Conservation (phyloP, 2,888 invertebrate species). For the Synanthedon formicaeformis region DNA sequence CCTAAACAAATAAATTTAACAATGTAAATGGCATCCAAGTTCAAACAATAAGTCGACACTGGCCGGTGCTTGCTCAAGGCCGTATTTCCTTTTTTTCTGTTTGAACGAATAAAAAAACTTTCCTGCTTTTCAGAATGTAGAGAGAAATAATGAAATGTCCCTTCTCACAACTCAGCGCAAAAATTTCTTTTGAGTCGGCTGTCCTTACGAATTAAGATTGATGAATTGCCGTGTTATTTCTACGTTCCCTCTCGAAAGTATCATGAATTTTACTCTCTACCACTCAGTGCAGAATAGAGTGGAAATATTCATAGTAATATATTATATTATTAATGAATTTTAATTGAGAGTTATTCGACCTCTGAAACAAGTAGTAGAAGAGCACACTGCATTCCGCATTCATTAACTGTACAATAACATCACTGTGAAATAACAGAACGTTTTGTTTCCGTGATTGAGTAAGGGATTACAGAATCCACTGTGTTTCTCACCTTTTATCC, state of each 20-base stretch:
- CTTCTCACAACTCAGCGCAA: conserved; percentile 22
- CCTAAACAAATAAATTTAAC: not conserved
- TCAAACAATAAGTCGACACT: not conserved
- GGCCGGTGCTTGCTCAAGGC: not conserved
- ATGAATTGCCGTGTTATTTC: conserved; percentile 17
- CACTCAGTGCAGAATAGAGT: too few relatives aligned
- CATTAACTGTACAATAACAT: too few relatives aligned
- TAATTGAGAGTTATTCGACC: too few relatives aligned
- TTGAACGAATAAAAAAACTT: not conserved
- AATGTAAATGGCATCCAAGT: not conserved
- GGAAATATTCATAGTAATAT: too few relatives aligned
- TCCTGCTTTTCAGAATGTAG: conserved; percentile 10
- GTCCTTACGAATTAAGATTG: conserved; percentile 47
- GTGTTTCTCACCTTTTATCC: too few relatives aligned
- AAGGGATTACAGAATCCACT: too few relatives aligned
- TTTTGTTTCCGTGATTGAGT: too few relatives aligned
- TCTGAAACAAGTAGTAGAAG: too few relatives aligned
- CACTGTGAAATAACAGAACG: too few relatives aligned
- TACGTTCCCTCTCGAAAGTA: conserved; percentile 8
- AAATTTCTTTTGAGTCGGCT: conserved; percentile 43
- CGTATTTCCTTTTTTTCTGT: not conserved
- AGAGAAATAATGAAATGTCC: conserved; percentile 29
- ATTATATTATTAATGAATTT: too few relatives aligned
- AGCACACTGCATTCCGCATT: too few relatives aligned
- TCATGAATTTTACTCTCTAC: conserved; percentile 1